phyloP scores from a whole-genome alignment of 2,113 vertebrate species.

The Arothron firmamentum region DNA sequence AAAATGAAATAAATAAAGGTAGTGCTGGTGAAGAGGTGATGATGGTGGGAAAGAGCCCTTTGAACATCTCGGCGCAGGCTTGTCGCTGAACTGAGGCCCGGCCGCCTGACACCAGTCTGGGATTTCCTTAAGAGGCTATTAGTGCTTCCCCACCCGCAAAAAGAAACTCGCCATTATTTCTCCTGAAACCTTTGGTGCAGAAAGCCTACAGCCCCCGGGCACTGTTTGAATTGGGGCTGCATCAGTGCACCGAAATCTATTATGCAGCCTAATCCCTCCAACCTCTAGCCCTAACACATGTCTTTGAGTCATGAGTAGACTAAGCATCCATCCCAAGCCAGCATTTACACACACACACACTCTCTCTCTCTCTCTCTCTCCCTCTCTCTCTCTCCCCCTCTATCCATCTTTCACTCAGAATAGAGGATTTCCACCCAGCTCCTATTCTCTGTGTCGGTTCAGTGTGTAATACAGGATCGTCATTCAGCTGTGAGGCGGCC shows the following conservation, averaged over 20 bases:
- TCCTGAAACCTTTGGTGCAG: constrained; percentile 66
- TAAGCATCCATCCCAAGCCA: constrained; percentile 49
- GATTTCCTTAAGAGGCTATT: constrained; percentile 75
- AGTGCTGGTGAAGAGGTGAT: not conserved
- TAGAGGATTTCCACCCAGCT: constrained; percentile 47
- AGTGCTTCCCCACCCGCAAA: constrained; percentile 54
- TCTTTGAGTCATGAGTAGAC: constrained; percentile 58
- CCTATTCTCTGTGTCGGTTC: constrained; percentile 50
- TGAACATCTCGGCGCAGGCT: constrained; percentile 28
- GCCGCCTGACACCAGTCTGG: constrained; percentile 35
- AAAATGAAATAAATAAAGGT: not conserved
- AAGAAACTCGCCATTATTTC: constrained; percentile 65
- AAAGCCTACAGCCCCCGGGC: constrained; percentile 59
- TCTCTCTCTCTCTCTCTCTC: constrained; percentile 8
- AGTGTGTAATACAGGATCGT: constrained; percentile 61
- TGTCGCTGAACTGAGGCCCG: constrained; percentile 24
- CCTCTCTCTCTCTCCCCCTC: not conserved
- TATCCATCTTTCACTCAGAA: constrained; percentile 7
- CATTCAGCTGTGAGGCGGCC: constrained; percentile 54
- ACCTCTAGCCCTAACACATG: constrained; percentile 55
- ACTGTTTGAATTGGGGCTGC: constrained; percentile 63
- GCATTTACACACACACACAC: constrained; percentile 59
- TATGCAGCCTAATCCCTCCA: constrained; percentile 65
- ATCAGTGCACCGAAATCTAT: constrained; percentile 65
- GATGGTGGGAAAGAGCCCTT: constrained; percentile 29